Conservation (phyloP, 2,113 vertebrate genomes). For the Martes martes region DNA sequence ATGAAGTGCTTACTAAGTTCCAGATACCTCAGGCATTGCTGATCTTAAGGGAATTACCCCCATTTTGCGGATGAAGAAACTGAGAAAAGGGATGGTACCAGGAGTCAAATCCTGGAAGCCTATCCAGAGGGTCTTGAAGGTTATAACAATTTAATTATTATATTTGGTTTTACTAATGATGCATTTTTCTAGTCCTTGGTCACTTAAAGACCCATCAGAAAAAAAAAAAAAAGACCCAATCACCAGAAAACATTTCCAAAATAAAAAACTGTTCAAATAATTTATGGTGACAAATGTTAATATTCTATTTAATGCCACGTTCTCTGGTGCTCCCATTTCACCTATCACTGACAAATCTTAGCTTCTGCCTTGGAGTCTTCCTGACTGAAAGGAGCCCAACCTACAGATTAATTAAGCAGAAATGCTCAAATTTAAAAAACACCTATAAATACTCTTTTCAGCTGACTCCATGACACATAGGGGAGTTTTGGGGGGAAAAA, state of each 20-base stretch:
- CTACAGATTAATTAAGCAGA: neutral
- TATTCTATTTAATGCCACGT: neutral
- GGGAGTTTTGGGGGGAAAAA: slow-evolving; percentile 1
- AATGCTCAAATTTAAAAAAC: slow-evolving; percentile 12
- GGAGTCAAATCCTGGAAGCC: neutral
- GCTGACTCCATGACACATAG: neutral
- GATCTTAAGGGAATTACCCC: neutral
- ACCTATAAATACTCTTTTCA: slow-evolving; percentile 34
- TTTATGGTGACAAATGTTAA: neutral
- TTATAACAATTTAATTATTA: neutral
- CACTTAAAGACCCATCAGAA: neutral
- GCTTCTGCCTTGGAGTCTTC: neutral
- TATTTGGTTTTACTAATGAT: neutral
- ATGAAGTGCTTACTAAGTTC: neutral
- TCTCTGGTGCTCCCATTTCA: neutral
- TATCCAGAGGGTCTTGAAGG: neutral
- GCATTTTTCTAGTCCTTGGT: neutral
- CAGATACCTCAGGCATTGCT: neutral
- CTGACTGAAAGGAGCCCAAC: neutral
- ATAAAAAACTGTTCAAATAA: neutral
- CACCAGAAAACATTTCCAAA: slow-evolving; percentile 33
- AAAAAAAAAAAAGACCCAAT: neutral
- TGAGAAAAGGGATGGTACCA: neutral
- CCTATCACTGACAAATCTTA: neutral
- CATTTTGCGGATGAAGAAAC: neutral